These are phyloP conservation scores for Nomada lathburiana DNA, from an alignment of 2,888 invertebrate species.

Conservation along the genomic window DNA sequence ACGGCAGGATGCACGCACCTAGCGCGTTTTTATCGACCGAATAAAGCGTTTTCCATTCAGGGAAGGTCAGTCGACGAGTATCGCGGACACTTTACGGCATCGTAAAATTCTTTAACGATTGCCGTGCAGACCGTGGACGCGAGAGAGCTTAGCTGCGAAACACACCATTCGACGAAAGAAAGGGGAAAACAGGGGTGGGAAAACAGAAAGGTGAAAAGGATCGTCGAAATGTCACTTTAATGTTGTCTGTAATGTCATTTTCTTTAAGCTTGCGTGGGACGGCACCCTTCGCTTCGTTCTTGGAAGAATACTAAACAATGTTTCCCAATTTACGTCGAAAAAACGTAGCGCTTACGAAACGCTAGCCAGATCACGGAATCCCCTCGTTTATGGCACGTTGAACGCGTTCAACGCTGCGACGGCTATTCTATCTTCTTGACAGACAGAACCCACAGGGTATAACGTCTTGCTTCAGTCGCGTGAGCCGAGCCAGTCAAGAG, in stretches of 20 bases:
- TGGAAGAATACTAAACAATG: slow-evolving; percentile 11
- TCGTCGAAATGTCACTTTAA: slow-evolving; percentile 61
- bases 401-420: slow-evolving; percentile 16
- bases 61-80: slow-evolving; percentile 67
- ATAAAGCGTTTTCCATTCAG: slow-evolving; percentile 48
- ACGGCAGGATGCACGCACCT: slow-evolving; percentile 20
- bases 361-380: slow-evolving; percentile 63
- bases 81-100: slow-evolving; percentile 58
- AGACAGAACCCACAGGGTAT: slow-evolving; percentile 42
- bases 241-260: slow-evolving; percentile 44
- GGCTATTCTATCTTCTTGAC: slow-evolving; percentile 59
- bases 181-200: slow-evolving; percentile 6
- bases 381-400: slow-evolving; percentile 63
- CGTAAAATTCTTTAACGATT: slow-evolving; percentile 70
- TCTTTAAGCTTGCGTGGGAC: slow-evolving; percentile 29
- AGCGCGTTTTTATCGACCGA: slow-evolving; percentile 41
- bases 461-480: slow-evolving; percentile 57
- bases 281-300: slow-evolving; percentile 7
- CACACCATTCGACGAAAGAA: slow-evolving; percentile 2
- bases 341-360: slow-evolving; percentile 61
- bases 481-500: slow-evolving; percentile 35
- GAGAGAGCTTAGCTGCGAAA: slow-evolving; percentile 35
- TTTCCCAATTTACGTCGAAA: slow-evolving; percentile 11
- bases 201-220: slow-evolving; percentile 24
- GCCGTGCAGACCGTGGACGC: slow-evolving; percentile 54